Conservation (phyloP, 2,888 invertebrate species). For the Drosophila subsilvestris region DNA sequence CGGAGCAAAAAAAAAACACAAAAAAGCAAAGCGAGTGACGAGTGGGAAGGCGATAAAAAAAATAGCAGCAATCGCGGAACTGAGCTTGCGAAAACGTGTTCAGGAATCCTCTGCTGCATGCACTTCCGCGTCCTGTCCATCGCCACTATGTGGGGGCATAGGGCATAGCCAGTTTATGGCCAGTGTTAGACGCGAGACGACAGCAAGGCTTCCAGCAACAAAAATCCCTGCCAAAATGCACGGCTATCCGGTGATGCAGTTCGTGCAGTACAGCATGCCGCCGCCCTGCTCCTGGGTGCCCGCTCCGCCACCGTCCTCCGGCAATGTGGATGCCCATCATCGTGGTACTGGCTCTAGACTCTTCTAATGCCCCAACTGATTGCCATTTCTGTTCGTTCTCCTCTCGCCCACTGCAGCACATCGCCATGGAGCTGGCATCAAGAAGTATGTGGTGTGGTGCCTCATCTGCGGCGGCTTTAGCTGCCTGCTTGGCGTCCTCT, state of each 20-base stretch:
- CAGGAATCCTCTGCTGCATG: slow-evolving; percentile 40
- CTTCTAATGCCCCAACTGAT: not conserved
- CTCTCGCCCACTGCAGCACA: slow-evolving; percentile 75
- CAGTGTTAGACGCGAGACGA: slow-evolving; percentile 4
- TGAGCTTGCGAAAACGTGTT: slow-evolving; percentile 38
- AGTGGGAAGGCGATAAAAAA: slow-evolving; percentile 34
- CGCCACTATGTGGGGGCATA: slow-evolving; percentile 17
- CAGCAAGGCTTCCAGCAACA: slow-evolving; percentile 9
- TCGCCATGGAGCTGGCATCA: slow-evolving; percentile 84
- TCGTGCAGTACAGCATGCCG: slow-evolving; percentile 87
- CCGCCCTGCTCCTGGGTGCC: slow-evolving; percentile 84
- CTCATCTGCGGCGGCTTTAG: slow-evolving; percentile 91
- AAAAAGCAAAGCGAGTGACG: slow-evolving; percentile 14
- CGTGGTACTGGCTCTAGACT: slow-evolving; percentile 55
- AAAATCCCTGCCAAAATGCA: slow-evolving; percentile 84
- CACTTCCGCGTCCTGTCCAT: not conserved
- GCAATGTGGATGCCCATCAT: slow-evolving; percentile 76
- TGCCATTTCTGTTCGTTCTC: not conserved
- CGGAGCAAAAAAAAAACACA: slow-evolving; percentile 21
- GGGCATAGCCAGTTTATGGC: slow-evolving; percentile 17
- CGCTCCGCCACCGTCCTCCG: slow-evolving; percentile 71
- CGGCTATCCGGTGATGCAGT: slow-evolving; percentile 88
- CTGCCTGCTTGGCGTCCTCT: slow-evolving; percentile 89
- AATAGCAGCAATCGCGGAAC: slow-evolving; percentile 12
- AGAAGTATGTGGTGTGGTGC: slow-evolving; percentile 91